Conservation (phyloP, 1,140 invertebrate species). For the Drosophila busckii region DNA sequence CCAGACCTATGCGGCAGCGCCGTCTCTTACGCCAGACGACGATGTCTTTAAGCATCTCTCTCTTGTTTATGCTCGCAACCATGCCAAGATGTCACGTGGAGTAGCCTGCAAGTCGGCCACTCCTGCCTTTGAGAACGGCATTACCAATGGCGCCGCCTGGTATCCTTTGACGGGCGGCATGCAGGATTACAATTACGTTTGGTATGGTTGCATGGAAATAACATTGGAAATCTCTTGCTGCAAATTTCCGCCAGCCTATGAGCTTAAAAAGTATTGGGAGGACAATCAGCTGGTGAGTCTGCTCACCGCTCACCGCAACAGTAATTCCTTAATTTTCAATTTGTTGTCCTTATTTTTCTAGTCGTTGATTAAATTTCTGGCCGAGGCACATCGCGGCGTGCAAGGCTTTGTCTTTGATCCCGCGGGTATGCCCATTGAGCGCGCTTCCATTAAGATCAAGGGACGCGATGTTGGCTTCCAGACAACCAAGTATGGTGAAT, state of each 20-base stretch:
- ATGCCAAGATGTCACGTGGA: constrained; percentile 91
- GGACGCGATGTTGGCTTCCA: constrained; percentile 92
- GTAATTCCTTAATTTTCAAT: constrained; percentile 65
- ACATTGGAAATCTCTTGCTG: constrained; percentile 98
- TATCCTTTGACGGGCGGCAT: constrained; percentile 93
- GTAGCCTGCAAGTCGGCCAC: constrained; percentile 88
- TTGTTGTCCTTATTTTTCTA: background rate
- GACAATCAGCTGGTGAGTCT: constrained; percentile 91
- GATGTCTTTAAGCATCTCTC: constrained; percentile 95
- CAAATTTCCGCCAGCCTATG: constrained; percentile 93
- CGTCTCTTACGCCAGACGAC: constrained; percentile 94
- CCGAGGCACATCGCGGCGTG: constrained; percentile 91
- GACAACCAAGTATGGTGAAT: constrained; percentile 95
- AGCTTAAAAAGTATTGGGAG: constrained; percentile 95
- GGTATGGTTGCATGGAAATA: constrained; percentile 99
- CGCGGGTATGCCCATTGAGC: constrained; percentile 89
- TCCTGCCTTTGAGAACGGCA: constrained; percentile 89
- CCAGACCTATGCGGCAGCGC: constrained; percentile 86
- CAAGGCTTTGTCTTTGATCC: constrained; percentile 91
- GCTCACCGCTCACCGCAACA: background rate
- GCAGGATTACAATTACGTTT: constrained; percentile 99
- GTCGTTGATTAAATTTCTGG: constrained; percentile 91
- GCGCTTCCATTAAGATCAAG: constrained; percentile 90
- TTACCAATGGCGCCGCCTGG: constrained; percentile 96
- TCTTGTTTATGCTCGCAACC: constrained; percentile 92